Evolutionary conservation across 2,113 vertebrate genomes (phyloP).

Genomic region (Speoplatyrhinus poulsoni): DNA sequence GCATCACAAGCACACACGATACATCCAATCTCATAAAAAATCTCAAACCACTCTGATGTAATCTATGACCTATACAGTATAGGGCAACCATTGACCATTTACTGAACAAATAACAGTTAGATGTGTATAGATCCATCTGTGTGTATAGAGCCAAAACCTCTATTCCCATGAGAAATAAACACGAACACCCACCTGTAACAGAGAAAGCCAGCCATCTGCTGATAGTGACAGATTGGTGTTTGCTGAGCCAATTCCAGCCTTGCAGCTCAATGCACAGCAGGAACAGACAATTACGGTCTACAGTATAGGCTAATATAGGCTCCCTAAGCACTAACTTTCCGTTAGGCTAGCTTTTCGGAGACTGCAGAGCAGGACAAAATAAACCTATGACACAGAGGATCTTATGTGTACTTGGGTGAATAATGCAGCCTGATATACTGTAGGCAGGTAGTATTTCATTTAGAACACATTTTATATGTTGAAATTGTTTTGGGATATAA

Average conservation of each 20-base stretch:
- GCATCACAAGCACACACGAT: not conserved
- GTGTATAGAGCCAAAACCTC: not conserved
- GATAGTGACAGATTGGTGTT: constrained; percentile 41
- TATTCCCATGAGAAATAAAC: constrained; percentile 20
- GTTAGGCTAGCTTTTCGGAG: constrained; percentile 37
- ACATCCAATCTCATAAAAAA: not conserved
- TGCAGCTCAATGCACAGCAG: constrained; percentile 38
- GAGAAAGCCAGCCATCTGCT: constrained; percentile 37
- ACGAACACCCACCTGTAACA: constrained; percentile 31
- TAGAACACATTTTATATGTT: too few species aligned
- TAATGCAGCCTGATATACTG: not conserved
- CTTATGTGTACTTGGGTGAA: not conserved
- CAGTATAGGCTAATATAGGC: not conserved
- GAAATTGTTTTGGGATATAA: too few species aligned
- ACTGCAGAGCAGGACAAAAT: constrained; percentile 32
- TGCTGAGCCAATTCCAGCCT: constrained; percentile 52
- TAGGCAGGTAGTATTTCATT: too few species aligned
- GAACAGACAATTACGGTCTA: constrained; percentile 48
- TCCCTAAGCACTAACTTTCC: constrained; percentile 45
- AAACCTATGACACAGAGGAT: constrained; percentile 28
- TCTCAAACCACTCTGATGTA: too few species aligned
- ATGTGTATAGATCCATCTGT: not conserved
- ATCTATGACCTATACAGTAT: not conserved
- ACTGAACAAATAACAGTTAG: not conserved
- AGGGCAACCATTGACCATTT: not conserved